Percentiles rank a stretch among this genome's conserved stretches.
phyloP scores from a whole-genome alignment of 2,888 invertebrate species.

The Linnaemya vulpina region DNA sequence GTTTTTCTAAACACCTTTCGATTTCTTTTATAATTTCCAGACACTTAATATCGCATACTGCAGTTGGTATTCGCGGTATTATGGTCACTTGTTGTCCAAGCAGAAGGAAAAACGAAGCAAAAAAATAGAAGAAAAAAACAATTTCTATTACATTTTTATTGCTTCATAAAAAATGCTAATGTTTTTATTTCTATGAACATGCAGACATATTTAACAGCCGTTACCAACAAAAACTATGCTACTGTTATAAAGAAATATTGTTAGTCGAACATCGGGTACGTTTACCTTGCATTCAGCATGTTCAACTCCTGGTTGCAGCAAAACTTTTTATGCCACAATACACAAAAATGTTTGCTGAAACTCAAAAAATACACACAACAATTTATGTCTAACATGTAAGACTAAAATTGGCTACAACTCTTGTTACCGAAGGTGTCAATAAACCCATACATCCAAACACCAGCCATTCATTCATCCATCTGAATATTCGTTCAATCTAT shows the following conservation, averaged over 20 bases:
- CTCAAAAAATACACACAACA: constrained; percentile 43
- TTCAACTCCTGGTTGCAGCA: constrained; percentile 32
- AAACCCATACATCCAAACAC: constrained; percentile 59
- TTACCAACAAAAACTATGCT: constrained; percentile 32
- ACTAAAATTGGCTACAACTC: constrained; percentile 61
- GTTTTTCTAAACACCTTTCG: constrained; percentile 34
- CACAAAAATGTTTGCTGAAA: constrained; percentile 27
- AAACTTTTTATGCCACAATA: constrained; percentile 8
- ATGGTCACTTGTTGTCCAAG: constrained; percentile 52
- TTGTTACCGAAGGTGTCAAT: constrained; percentile 68
- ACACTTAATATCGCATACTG: constrained; percentile 43
- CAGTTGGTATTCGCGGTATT: background rate
- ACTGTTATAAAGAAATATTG: constrained; percentile 51
- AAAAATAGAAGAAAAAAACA: too few relatives aligned
- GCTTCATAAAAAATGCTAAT: constrained; percentile 68
- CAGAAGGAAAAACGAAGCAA: background rate
- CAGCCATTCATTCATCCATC: constrained; percentile 25
- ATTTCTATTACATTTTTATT: constrained; percentile 68
- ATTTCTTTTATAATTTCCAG: constrained; percentile 28
- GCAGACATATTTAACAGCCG: background rate
- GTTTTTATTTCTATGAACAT: constrained; percentile 54
- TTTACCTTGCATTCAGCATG: background rate
- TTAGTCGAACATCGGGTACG: constrained; percentile 1
- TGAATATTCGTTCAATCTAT: constrained; percentile 5
- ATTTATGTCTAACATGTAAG: constrained; percentile 61